Evolutionary conservation across 1,140 invertebrate genomes (phyloP).

Genomic region (Palaemon carinicauda): DNA sequence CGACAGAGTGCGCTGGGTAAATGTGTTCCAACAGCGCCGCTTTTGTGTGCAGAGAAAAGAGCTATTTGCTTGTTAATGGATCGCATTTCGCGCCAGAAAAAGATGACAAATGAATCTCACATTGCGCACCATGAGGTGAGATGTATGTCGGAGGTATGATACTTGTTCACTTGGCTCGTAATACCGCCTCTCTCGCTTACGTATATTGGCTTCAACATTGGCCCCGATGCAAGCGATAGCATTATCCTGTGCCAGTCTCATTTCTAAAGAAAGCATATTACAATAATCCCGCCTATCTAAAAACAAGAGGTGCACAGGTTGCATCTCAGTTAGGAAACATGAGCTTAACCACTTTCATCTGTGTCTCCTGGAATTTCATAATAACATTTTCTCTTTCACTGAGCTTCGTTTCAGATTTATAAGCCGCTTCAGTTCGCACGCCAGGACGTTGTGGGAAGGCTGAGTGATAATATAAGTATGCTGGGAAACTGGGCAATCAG

Average conservation of each 20-base stretch:
- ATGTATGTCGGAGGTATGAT: conserved; percentile 26
- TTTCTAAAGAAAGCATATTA: too few species aligned
- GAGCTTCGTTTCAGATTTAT: conserved; percentile 13
- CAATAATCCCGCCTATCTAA: background rate
- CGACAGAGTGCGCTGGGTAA: conserved; percentile 54
- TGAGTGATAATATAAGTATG: conserved; percentile 45
- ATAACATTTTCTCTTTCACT: background rate
- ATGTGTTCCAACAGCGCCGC: conserved; percentile 52
- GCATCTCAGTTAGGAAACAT: conserved; percentile 51
- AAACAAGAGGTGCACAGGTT: conserved; percentile 34
- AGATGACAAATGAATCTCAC: conserved; percentile 58
- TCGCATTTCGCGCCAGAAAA: conserved; percentile 60
- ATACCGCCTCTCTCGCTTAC: background rate
- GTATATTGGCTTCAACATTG: background rate
- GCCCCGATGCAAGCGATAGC: too few species aligned
- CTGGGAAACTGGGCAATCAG: conserved; percentile 55
- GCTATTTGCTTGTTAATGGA: conserved; percentile 61
- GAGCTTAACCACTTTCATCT: conserved; percentile 43
- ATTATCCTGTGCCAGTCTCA: too few species aligned
- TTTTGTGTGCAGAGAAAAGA: conserved; percentile 60
- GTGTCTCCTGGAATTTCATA: background rate
- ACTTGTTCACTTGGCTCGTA: background rate
- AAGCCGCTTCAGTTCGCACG: background rate
- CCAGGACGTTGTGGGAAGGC: background rate
- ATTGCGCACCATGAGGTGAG: conserved; percentile 52